Evolutionary conservation across 2,797 vertebrate species (phyloP).

Genomic region (Oreochromis mossambicus): DNA sequence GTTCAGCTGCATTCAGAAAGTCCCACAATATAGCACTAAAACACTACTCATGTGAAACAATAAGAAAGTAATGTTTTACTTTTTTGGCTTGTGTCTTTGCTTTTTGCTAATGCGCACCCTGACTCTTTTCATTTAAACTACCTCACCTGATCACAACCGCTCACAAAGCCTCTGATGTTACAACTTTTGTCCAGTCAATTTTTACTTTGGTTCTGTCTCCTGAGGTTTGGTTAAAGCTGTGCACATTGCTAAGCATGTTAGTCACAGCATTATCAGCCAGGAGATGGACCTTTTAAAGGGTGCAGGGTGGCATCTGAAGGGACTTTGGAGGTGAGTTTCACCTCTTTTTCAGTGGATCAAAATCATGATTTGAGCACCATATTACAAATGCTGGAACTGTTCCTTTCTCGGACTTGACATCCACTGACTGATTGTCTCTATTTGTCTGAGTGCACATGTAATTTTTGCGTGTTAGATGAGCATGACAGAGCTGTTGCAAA

Average conservation of each 20-base stretch:
- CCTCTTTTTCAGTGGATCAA: slow-evolving; percentile 47
- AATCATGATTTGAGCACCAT: slow-evolving; percentile 63
- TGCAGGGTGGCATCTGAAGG: slow-evolving; percentile 23
- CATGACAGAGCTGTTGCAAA: background rate
- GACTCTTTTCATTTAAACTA: background rate
- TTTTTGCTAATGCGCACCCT: background rate
- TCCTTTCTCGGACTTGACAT: slow-evolving; percentile 53
- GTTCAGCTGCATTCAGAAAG: background rate
- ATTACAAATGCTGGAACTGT: slow-evolving; percentile 43
- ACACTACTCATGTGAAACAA: background rate
- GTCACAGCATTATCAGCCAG: slow-evolving; percentile 9
- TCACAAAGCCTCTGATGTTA: background rate
- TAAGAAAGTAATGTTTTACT: background rate
- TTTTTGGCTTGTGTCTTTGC: background rate
- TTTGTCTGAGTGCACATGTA: slow-evolving; percentile 19
- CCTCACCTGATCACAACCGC: rapidly evolving
- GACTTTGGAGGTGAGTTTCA: slow-evolving; percentile 20
- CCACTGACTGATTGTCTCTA: slow-evolving; percentile 47
- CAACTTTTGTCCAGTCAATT: background rate
- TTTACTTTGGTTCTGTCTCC: background rate
- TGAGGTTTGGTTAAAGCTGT: background rate
- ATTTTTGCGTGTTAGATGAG: background rate
- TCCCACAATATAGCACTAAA: background rate
- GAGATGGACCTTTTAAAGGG: slow-evolving; percentile 7
- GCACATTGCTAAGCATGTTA: slow-evolving; percentile 18